These are phyloP conservation scores for Pteronura brasiliensis DNA, from an alignment of 2,113 vertebrate species.

Conservation along the genomic window DNA sequence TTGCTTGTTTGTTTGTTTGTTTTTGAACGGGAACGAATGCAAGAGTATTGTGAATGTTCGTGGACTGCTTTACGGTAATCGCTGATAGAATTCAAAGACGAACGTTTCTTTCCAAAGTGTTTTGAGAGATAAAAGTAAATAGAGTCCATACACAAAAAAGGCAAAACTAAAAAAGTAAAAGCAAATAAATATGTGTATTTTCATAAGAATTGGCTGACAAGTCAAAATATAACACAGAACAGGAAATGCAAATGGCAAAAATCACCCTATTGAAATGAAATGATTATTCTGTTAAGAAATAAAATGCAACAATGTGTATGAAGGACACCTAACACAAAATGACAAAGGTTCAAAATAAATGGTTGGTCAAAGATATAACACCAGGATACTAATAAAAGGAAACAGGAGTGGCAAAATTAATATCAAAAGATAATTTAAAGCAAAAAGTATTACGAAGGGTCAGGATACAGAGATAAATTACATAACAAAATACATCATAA, in stretches of 20 bases:
- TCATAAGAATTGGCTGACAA: neutral
- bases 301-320: neutral
- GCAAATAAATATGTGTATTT: neutral
- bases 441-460: neutral
- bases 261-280: neutral
- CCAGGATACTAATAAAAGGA: neutral
- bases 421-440: neutral
- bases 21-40: neutral
- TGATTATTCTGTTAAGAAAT: neutral
- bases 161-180: neutral
- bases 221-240: neutral
- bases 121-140: neutral
- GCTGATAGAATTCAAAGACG: neutral
- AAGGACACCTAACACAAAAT: neutral
- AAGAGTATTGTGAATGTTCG: accelerated
- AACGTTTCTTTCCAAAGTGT: neutral
- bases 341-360: neutral
- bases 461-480: neutral
- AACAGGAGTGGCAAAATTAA: neutral
- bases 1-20: neutral
- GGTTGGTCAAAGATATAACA: neutral
- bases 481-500: neutral
- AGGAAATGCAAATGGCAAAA: neutral
- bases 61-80: neutral
- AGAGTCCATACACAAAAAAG: neutral